These are phyloP conservation scores for Poeciliopsis occidentalis DNA, from an alignment of 2,113 vertebrate genomes.

Conservation along the genomic window DNA sequence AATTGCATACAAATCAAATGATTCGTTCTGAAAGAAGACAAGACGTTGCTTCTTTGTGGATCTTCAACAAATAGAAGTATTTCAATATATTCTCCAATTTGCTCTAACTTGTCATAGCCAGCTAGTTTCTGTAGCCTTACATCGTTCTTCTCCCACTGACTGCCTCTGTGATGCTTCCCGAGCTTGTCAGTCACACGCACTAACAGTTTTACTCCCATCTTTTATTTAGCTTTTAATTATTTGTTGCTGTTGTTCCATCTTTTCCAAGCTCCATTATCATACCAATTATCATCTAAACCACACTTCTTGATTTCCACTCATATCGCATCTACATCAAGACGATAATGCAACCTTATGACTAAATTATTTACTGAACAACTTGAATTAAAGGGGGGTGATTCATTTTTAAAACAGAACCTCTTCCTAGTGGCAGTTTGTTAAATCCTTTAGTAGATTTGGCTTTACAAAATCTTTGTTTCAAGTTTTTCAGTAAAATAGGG, in stretches of 20 bases:
- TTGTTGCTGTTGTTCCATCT: conserved; percentile 76
- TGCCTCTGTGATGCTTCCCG: conserved; percentile 22
- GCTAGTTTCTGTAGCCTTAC: conserved; percentile 13
- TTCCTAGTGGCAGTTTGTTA: conserved; percentile 74
- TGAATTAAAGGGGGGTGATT: conserved; percentile 74
- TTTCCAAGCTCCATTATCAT: conserved; percentile 77
- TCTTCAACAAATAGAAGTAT: conserved; percentile 33
- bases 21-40: conserved; percentile 54
- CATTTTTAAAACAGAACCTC: conserved; percentile 82
- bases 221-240: conserved; percentile 79
- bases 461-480: conserved; percentile 19
- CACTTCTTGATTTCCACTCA: conserved; percentile 77
- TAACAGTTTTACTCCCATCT: conserved; percentile 78
- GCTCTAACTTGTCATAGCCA: conserved; percentile 5
- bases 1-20: conserved; percentile 63
- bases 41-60: conserved; percentile 40
- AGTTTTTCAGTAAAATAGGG: too few species aligned
- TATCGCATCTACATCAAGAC: conserved; percentile 79
- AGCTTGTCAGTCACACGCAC: conserved; percentile 53
- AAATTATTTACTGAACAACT: conserved; percentile 82
- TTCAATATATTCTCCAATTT: conserved; percentile 35
- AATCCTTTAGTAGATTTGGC: conserved; percentile 50
- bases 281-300: conserved; percentile 82
- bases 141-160: background rate
- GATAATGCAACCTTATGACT: conserved; percentile 76